Evolutionary conservation across 2,113 vertebrate species (phyloP), one percentile per base, ranked within the genome.

Genomic region (Ammospiza caudacuta): DNA sequence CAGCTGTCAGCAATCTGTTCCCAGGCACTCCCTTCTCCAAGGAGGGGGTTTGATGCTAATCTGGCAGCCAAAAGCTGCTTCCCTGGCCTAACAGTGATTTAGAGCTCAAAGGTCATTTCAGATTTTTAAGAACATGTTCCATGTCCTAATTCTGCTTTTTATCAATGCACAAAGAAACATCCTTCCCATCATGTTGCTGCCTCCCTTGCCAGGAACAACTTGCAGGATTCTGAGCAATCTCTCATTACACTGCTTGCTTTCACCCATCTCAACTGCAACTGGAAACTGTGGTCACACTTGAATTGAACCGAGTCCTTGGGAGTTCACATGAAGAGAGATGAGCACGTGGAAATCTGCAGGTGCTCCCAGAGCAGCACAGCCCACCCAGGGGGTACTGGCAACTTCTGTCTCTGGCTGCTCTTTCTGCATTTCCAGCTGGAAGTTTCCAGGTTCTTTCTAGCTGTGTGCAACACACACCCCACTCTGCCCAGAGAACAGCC

Each of bases 1-100:
- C 95, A 96, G 94, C 92, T 95, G 93, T 47, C 79, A 52, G 90
- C 93, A 94, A 69, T 86, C 79, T 81, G 88, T 29, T 94, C 86
- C 92, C 90, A 80, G 85, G 88, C 93, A 49, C 93, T 94, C 90
- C 94, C 79, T 83, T 57, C 88, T 70, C 75, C 51, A 35, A 80
- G 39, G 75, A 76, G 47, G 23, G 43, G 64, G 47, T 75, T 6
- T 83, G 90, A 70, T 70, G 72, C 43, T 95, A 70, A 94, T 83
- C 89, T 87, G 90, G 90, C 94, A 91, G 85, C 84, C 58, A 78
- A 94, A 91, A 95, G 77, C 69, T 2, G 52, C 79, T 87, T 89
- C 82, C 24, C 94, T 80, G 41, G 41, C 18, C 79, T 66, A 39
- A 37, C 55, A 86, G 35, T 25, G 75, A 85, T 93, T 86, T 91